Conservation (phyloP, 2,888 invertebrate species). For the Pachydiplax longipennis region DNA sequence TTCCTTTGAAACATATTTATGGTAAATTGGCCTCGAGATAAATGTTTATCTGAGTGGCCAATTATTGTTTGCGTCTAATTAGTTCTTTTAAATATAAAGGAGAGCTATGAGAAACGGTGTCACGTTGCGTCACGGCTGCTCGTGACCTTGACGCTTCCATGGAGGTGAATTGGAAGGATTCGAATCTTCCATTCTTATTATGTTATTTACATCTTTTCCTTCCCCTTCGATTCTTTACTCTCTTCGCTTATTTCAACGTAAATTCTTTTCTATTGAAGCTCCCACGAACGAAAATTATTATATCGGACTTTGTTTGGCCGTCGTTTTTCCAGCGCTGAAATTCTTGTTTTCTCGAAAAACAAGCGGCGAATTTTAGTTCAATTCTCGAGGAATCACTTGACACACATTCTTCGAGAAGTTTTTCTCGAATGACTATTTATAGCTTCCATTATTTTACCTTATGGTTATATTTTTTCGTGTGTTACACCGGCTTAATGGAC, state of each 20-base stretch:
- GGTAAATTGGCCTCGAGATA: too few species aligned
- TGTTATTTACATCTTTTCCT: neutral
- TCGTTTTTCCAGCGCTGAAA: neutral
- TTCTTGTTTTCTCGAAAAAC: neutral
- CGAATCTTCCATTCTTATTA: neutral
- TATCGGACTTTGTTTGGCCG: neutral
- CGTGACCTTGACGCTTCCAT: neutral
- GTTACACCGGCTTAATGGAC: too few species aligned
- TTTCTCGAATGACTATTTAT: neutral
- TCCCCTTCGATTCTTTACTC: neutral
- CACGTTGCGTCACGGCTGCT: neutral
- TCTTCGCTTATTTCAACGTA: neutral
- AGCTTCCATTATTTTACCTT: too few species aligned
- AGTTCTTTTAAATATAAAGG: too few species aligned
- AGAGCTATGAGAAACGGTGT: neutral
- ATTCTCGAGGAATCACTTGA: slow-evolving; percentile 9
- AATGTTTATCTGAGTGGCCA: too few species aligned
- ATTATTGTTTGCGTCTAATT: too few species aligned
- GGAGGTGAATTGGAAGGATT: neutral
- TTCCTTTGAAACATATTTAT: too few species aligned
- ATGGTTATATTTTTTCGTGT: too few species aligned
- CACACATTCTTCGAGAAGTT: slow-evolving; percentile 6
- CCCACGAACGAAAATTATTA: neutral
- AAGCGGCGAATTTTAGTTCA: neutral
- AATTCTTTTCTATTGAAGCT: slow-evolving; percentile 18